These are phyloP conservation scores for Tetragnatha montana DNA, from an alignment of 2,888 invertebrate genomes.

Conservation along the genomic window DNA sequence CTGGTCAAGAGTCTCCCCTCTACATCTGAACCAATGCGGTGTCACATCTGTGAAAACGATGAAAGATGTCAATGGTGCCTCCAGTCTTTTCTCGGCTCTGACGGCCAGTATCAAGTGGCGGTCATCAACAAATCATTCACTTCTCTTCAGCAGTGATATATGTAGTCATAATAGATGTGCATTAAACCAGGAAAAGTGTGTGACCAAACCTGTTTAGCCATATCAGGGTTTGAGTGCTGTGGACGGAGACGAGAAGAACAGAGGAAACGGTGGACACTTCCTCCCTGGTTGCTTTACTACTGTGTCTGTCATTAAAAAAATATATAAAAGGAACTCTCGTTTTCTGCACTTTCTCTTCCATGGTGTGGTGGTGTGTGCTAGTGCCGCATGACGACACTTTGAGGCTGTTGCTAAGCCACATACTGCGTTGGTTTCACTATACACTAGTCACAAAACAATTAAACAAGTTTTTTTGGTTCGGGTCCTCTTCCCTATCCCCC, in stretches of 20 bases:
- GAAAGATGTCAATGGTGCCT: conserved; percentile 63
- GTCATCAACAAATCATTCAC: conserved; percentile 59
- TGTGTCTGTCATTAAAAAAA: conserved; percentile 58
- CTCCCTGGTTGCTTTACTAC: conserved; percentile 67
- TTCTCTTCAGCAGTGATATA: conserved; percentile 68
- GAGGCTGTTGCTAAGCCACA: conserved; percentile 30
- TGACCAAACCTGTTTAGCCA: conserved; percentile 63
- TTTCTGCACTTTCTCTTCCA: conserved; percentile 69
- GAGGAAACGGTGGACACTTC: conserved; percentile 52
- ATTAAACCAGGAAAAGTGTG: conserved; percentile 46
- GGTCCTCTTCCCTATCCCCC: conserved; percentile 5
- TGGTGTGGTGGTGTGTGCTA: conserved; percentile 36
- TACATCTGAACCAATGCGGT: conserved; percentile 84
- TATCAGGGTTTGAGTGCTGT: conserved; percentile 59
- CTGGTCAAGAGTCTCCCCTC: conserved; percentile 99
- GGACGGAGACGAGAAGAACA: conserved; percentile 1
- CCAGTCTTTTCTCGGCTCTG: conserved; percentile 44
- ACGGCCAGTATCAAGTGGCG: conserved; percentile 36
- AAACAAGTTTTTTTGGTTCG: conserved; percentile 22
- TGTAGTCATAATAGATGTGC: conserved; percentile 69
- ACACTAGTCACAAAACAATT: conserved; percentile 67
- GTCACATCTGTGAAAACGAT: conserved; percentile 44
- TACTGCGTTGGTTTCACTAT: conserved; percentile 56
- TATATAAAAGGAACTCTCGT: conserved; percentile 40
- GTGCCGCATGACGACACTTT: conserved; percentile 50